phyloP scores from a whole-genome alignment of 2,888 invertebrate species.

The Pilophorus perplexus region DNA sequence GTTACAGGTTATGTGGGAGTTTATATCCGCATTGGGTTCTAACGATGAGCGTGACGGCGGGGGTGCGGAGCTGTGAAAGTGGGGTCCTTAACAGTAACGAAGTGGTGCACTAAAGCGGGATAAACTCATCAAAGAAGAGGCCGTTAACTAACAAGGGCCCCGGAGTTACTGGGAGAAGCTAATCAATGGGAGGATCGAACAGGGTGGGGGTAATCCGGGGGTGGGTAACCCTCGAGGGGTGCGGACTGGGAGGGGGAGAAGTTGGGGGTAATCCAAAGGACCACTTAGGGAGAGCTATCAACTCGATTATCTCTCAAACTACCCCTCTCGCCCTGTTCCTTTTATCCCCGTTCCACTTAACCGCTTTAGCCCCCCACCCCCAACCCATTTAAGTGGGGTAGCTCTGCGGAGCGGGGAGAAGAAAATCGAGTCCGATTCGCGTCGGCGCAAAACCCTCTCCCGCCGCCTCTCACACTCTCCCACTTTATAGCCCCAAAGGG shows the following conservation, averaged over 20 bases:
- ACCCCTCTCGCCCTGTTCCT: conserved; percentile 3
- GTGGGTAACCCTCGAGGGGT: conserved; percentile 5
- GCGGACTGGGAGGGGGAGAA: background rate
- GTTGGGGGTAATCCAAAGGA: conserved; percentile 32
- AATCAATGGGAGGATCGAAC: too few species aligned
- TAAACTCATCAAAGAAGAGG: conserved; percentile 32
- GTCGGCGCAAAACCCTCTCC: conserved; percentile 17
- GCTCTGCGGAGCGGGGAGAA: background rate
- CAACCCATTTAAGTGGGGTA: background rate
- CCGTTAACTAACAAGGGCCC: conserved; percentile 29
- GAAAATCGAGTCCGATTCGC: background rate
- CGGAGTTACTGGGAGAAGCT: background rate
- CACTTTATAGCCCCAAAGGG: too few species aligned
- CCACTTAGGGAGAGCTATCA: conserved; percentile 38
- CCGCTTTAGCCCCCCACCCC: conserved; percentile 2
- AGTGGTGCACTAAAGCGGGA: conserved; percentile 21
- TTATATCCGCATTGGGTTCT: too few species aligned
- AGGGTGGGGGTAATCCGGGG: conserved; percentile 2
- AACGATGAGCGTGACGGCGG: background rate
- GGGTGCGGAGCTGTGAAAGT: conserved; percentile 6
- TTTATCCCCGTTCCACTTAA: background rate
- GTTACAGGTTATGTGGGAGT: too few species aligned
- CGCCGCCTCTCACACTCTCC: background rate
- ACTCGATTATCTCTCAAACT: conserved; percentile 40
- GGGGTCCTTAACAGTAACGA: conserved; percentile 28